Conservation (phyloP, 1,140 invertebrate species). For the Dryas iulia region DNA sequence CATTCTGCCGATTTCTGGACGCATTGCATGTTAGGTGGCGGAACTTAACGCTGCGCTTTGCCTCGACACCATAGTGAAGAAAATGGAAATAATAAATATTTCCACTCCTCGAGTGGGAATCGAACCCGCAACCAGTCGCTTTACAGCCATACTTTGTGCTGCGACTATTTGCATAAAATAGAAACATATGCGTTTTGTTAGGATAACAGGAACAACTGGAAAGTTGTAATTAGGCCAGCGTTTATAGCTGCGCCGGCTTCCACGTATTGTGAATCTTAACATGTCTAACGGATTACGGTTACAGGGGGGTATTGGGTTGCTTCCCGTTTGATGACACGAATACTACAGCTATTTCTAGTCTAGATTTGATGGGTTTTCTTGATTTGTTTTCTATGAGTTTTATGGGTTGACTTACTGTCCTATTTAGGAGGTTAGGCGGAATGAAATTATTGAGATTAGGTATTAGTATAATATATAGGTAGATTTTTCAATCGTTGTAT, state of each 20-base stretch:
- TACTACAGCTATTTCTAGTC: neutral
- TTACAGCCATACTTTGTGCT: neutral
- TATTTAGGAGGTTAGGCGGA: neutral
- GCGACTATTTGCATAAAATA: neutral
- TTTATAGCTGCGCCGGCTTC: neutral
- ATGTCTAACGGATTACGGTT: constrained; percentile 7
- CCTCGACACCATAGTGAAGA: no score
- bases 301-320: constrained; percentile 5
- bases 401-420: neutral
- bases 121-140: no score
- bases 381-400: neutral
- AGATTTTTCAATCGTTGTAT: no score
- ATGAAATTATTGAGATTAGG: neutral
- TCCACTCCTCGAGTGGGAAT: no score
- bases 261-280: constrained; percentile 1
- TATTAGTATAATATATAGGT: no score
- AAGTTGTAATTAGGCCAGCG: neutral
- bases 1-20: no score
- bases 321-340: neutral
- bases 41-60: no score
- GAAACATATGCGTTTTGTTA: neutral
- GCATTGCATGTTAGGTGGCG: no score
- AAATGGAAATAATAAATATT: no score
- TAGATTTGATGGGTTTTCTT: neutral
- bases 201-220: neutral